A percentile compares a stretch with the other conserved stretches of the same genome.
phyloP scores from a whole-genome alignment of 2,797 vertebrate species.

The Fringilla coelebs region DNA sequence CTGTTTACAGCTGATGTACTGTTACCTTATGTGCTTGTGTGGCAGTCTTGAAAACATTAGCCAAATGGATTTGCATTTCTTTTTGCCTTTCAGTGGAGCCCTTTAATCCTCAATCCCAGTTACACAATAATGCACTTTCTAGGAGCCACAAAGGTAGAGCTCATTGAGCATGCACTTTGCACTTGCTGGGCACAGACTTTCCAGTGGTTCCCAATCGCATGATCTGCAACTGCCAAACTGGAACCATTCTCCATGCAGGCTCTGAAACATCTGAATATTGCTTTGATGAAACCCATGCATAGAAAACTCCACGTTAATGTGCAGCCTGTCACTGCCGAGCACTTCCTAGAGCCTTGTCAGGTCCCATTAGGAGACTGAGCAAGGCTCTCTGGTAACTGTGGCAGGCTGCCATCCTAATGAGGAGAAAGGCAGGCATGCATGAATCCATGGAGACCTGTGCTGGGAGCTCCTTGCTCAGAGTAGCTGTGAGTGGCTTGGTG shows the following conservation, averaged over 20 bases:
- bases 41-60: constrained; percentile 12
- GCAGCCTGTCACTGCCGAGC: constrained; percentile 22
- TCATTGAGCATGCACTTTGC: constrained; percentile 77
- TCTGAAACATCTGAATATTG: constrained; percentile 39
- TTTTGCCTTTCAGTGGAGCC: constrained; percentile 95
- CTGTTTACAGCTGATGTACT: not conserved
- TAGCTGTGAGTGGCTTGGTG: constrained; percentile 51
- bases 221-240: constrained; percentile 35
- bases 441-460: constrained; percentile 39
- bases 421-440: constrained; percentile 62
- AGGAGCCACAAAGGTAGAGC: constrained; percentile 96
- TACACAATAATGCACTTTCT: constrained; percentile 99
- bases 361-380: constrained; percentile 24
- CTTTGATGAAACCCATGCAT: constrained; percentile 47
- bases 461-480: constrained; percentile 12
- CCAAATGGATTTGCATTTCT: constrained; percentile 63
- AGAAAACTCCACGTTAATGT: not conserved
- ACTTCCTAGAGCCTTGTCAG: constrained; percentile 5
- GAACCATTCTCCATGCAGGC: constrained; percentile 56
- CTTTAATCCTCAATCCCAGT: constrained; percentile 99
- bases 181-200: constrained; percentile 18
- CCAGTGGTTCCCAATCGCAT: constrained; percentile 53
- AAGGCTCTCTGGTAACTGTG: constrained; percentile 4
- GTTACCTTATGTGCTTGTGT: not conserved
- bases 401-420: constrained; percentile 51